Percentiles rank a stretch among this genome's conserved stretches.
phyloP scores from a whole-genome alignment of 2,888 invertebrate species.

The Dryobota labecula region DNA sequence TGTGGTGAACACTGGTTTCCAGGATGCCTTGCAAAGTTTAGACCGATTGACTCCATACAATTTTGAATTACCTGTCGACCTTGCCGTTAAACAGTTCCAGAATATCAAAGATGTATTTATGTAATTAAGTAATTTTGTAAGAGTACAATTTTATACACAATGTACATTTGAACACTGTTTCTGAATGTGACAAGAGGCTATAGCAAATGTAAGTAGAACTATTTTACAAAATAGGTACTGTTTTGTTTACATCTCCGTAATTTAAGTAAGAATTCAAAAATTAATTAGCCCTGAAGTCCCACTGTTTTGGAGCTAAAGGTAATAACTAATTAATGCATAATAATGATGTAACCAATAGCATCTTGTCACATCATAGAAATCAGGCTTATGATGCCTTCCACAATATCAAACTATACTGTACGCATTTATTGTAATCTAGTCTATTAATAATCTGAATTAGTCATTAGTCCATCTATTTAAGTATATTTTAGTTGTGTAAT shows the following conservation, averaged over 20 bases:
- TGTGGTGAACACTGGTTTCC: constrained; percentile 98
- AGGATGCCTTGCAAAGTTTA: constrained; percentile 97
- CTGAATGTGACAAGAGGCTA: constrained; percentile 54
- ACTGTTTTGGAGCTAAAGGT: background rate
- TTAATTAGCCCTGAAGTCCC: background rate
- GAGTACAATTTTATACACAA: constrained; percentile 81
- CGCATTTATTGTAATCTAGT: constrained; percentile 71
- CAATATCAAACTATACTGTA: constrained; percentile 68
- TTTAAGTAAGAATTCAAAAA: background rate
- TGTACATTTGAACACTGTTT: constrained; percentile 69
- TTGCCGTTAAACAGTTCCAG: constrained; percentile 98
- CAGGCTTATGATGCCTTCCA: constrained; percentile 76
- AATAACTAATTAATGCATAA: background rate
- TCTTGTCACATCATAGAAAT: constrained; percentile 54
- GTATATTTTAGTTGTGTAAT: constrained; percentile 43
- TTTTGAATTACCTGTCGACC: constrained; percentile 98
- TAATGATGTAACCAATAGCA: constrained; percentile 1
- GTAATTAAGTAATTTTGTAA: constrained; percentile 85
- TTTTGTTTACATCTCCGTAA: background rate
- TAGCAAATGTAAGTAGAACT: background rate
- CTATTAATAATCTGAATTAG: constrained; percentile 62
- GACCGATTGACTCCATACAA: constrained; percentile 96
- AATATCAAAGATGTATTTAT: constrained; percentile 99
- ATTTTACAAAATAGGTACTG: background rate
- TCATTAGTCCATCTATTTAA: constrained; percentile 44